Evolutionary conservation across 2,113 vertebrate species (phyloP).

Genomic region (Pimephales promelas): DNA sequence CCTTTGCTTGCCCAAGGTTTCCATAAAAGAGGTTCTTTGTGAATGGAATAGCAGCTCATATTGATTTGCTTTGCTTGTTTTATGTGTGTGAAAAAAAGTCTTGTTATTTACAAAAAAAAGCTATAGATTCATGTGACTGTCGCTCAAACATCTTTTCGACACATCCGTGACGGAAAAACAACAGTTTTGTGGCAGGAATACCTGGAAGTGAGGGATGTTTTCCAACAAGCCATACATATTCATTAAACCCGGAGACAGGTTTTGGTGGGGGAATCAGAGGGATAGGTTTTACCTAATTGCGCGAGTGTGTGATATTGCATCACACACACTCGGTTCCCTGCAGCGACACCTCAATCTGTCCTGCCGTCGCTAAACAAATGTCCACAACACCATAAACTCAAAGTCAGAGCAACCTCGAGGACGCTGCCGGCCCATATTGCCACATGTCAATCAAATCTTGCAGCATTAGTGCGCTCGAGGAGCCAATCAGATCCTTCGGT

Average conservation of each 20-base stretch:
- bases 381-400: conserved; percentile 43
- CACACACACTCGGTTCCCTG: conserved; percentile 56
- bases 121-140: not conserved
- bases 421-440: conserved; percentile 55
- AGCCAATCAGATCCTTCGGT: conserved; percentile 48
- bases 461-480: conserved; percentile 20
- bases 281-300: conserved; percentile 66
- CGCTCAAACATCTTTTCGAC: not conserved
- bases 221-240: conserved; percentile 12
- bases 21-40: conserved; percentile 56
- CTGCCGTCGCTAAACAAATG: not conserved
- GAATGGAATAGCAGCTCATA: conserved; percentile 59
- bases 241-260: not conserved
- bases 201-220: not conserved
- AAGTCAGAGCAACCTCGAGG: conserved; percentile 34
- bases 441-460: conserved; percentile 65
- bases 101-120: conserved; percentile 27
- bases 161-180: conserved; percentile 27
- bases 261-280: conserved; percentile 51
- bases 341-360: conserved; percentile 44
- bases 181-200: not conserved
- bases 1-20: conserved; percentile 50
- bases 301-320: conserved; percentile 64
- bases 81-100: conserved; percentile 40
- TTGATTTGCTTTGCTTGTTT: conserved; percentile 55